phyloP scores from a whole-genome alignment of 1,140 invertebrate species.

The Meteorus sp. region DNA sequence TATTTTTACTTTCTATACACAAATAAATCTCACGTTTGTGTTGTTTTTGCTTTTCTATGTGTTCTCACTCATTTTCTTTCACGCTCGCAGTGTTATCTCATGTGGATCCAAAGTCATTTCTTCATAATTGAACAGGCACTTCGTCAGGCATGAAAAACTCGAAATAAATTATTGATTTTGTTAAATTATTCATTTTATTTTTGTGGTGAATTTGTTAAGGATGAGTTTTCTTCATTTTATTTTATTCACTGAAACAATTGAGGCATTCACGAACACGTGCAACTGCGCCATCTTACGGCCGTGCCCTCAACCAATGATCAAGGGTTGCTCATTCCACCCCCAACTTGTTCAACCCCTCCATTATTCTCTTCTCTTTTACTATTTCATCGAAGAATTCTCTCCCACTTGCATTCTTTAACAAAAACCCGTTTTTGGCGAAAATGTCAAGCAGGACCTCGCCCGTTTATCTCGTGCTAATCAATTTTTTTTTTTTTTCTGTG shows the following conservation, averaged over 20 bases:
- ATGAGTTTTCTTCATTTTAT: slow-evolving; percentile 6
- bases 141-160: too few relatives aligned
- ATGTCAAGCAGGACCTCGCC: slow-evolving; percentile 1
- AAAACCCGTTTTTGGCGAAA: slow-evolving; percentile 9
- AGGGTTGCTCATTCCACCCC: slow-evolving; percentile 25
- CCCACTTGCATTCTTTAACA: neutral
- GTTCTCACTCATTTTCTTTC: too few relatives aligned
- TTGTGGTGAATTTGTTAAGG: too few relatives aligned
- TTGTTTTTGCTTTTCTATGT: too few relatives aligned
- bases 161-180: too few relatives aligned
- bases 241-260: slow-evolving; percentile 2
- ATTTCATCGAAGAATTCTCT: slow-evolving; percentile 6
- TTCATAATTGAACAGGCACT: too few relatives aligned
- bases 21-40: slow-evolving; percentile 13
- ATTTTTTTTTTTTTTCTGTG: neutral
- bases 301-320: slow-evolving; percentile 38
- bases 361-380: neutral
- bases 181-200: too few relatives aligned
- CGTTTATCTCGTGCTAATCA: neutral
- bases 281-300: slow-evolving; percentile 35
- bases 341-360: slow-evolving; percentile 17
- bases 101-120: too few relatives aligned
- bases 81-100: too few relatives aligned
- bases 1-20: slow-evolving; percentile 15
- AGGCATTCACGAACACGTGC: slow-evolving; percentile 1